Evolutionary conservation across 2,888 invertebrate species (phyloP), one percentile per base, ranked within the genome.

Genomic region (Heteromurus nitidus): DNA sequence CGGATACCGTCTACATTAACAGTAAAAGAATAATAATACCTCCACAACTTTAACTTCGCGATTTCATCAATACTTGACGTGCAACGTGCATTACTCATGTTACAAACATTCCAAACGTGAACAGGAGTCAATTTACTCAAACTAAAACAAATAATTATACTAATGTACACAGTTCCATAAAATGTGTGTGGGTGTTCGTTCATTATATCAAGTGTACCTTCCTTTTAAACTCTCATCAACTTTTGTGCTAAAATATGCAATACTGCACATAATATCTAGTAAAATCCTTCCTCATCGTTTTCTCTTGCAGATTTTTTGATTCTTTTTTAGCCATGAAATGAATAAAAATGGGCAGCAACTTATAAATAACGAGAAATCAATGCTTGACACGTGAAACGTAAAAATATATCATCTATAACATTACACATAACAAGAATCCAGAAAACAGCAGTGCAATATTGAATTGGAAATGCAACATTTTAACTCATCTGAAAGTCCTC

Each of bases 401-500:
- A 36, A 65, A 65, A 65, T 0, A 65, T 22, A 62, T 30, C 36
- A 22, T 65, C 44, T 65, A 36, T 36, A 65, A 36, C 5, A 65
- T 22, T 42, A 36, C 44, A 65, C 30, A 36, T 65, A 44, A 74
- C 60, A 28, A 36, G 44, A 68, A 55, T 74, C 44, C 24, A 60
- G 50, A 73, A 53, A 31, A 58, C 55, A 73, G 62, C 62, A 36
- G 62, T 73, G 62, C 60, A 58, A 26, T 69, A 18, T 36, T 7
- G 22, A 18, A 11, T 50, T 20, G 30, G 18, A 28, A 50, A 50
- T 53, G 69, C 30, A 50, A 31, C 62, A 62, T 30, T 24, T 62
- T n/a, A 62, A 62, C 62, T 62, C 62, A 62, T 30, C 18, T 62
- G n/a, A 62, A 62, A 62, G 20, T 53, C 24, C 87, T 87, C 84